Evolutionary conservation across 2,888 invertebrate species (phyloP), one percentile per base, ranked within the genome.

Genomic region (Lordiphosa andalusiaca): DNA sequence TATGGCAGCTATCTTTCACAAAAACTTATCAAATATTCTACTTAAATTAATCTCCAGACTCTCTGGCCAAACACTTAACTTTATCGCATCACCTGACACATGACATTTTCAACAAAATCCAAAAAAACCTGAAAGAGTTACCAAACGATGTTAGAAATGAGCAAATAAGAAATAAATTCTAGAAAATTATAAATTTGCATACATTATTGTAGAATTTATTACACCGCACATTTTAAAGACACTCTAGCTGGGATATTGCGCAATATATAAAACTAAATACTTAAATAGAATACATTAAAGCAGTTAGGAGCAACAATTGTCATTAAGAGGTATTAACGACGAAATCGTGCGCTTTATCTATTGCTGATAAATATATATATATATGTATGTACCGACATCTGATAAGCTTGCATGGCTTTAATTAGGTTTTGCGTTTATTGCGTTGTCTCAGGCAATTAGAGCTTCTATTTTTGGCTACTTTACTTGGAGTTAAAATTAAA

Each of bases 401-500:
- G 49, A 46, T 33, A 39, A 48, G 13, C 47, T 39, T 49, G 39
- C 55, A 48, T 48, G 46, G 44, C 53, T 51, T 53, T 67, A 48
- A 53, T 62, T 70, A 67, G 51, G 40, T 56, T 66, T 37, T 36
- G 39, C 49, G 5, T 23, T 5, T 53, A 25, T 48, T 42, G 47
- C 21, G 58, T 47, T 59, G 56, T 46, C 46, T 37, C 37, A 49
- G 39, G 37, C 59, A 73, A 73, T 73, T 71, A 60, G 66, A 69
- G 58, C 41, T 19, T 48, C 53, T 80, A 64, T 64, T 64, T 76
- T 76, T 71, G 66, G 76, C 55, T 37, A 60, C 25, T 51, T 39
- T 48, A 63, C 56, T 56, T 68, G 21, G 35, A 39, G 60, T 6
- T 21, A 44, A 52, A 59, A 35, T 38, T 36, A 60, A 60, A 60